phyloP scores from a whole-genome alignment of 2,113 vertebrate genomes.

The Laticauda colubrina region DNA sequence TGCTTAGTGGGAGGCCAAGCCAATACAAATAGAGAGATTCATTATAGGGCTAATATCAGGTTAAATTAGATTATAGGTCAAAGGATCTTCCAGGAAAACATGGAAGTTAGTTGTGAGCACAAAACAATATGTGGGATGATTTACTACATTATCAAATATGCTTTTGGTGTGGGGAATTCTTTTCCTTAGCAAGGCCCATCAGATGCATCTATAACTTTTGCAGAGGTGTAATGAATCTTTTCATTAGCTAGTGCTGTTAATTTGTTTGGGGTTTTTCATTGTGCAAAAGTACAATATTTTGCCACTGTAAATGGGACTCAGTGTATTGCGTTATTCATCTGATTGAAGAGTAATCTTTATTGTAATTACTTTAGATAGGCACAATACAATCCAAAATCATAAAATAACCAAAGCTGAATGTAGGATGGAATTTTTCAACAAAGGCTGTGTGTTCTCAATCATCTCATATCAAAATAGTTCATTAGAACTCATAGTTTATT shows the following conservation, averaged over 20 bases:
- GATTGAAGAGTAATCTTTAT: not conserved
- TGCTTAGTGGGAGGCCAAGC: slow-evolving; percentile 19
- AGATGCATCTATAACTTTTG: slow-evolving; percentile 20
- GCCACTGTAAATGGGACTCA: not conserved
- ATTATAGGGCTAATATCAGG: not conserved
- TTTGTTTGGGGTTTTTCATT: not conserved
- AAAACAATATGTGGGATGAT: slow-evolving; percentile 6
- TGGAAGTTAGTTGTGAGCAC: not conserved
- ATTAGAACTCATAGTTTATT: slow-evolving; percentile 64
- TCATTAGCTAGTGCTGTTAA: slow-evolving; percentile 7
- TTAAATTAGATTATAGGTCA: slow-evolving; percentile 7
- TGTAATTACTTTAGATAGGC: not conserved
- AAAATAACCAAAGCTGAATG: slow-evolving; percentile 24
- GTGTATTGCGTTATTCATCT: not conserved
- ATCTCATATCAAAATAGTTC: slow-evolving; percentile 39
- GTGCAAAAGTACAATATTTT: not conserved
- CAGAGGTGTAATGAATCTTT: slow-evolving; percentile 31
- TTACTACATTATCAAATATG: not conserved
- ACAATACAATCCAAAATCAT: slow-evolving; percentile 33
- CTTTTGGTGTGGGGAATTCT: not conserved
- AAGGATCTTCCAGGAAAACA: not conserved
- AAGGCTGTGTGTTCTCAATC: slow-evolving; percentile 28
- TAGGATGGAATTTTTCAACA: slow-evolving; percentile 12
- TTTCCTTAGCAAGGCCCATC: not conserved
- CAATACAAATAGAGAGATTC: slow-evolving; percentile 24